Evolutionary conservation across 2,888 invertebrate species (phyloP).

Genomic region (Macrostomum cliftonense): DNA sequence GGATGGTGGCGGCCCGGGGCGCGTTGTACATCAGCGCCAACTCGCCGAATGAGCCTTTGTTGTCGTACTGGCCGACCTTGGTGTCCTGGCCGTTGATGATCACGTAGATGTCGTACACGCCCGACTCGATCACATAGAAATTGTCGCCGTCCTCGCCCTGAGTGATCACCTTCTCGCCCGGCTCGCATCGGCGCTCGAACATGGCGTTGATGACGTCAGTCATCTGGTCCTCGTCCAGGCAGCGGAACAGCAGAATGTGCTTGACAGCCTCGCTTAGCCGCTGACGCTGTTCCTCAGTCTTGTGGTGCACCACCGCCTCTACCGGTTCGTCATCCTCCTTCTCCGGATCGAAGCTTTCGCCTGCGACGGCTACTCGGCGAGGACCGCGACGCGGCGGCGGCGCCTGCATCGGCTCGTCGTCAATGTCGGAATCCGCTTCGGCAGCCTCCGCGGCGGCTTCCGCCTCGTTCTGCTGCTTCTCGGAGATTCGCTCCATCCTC

Average conservation of each 20-base stretch:
- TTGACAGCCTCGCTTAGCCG: slow-evolving; percentile 71
- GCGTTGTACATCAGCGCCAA: slow-evolving; percentile 90
- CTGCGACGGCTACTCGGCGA: slow-evolving; percentile 49
- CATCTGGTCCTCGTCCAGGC: slow-evolving; percentile 33
- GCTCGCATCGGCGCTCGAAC: slow-evolving; percentile 30
- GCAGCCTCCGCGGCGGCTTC: slow-evolving; percentile 2
- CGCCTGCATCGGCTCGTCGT: slow-evolving; percentile 23
- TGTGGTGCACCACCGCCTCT: slow-evolving; percentile 52
- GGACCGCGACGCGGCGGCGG: slow-evolving; percentile 11
- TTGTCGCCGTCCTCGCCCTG: slow-evolving; percentile 38
- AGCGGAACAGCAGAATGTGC: slow-evolving; percentile 30
- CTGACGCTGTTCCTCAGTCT: slow-evolving; percentile 77
- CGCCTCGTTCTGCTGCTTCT: slow-evolving; percentile 20
- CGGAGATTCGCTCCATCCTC: slow-evolving; percentile 32
- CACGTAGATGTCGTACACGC: slow-evolving; percentile 55
- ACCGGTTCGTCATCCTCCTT: slow-evolving; percentile 68
- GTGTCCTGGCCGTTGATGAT: slow-evolving; percentile 42
- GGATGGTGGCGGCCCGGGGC: slow-evolving; percentile 82
- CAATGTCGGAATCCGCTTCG: slow-evolving; percentile 16
- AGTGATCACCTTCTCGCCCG: slow-evolving; percentile 30
- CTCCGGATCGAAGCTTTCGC: slow-evolving; percentile 89
- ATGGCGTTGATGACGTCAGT: slow-evolving; percentile 37
- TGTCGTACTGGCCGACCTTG: slow-evolving; percentile 68
- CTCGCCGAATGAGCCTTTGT: slow-evolving; percentile 81
- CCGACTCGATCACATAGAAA: slow-evolving; percentile 46